Evolutionary conservation across 2,113 vertebrate genomes (phyloP).

Genomic region (Acrocephalus arundinaceus): DNA sequence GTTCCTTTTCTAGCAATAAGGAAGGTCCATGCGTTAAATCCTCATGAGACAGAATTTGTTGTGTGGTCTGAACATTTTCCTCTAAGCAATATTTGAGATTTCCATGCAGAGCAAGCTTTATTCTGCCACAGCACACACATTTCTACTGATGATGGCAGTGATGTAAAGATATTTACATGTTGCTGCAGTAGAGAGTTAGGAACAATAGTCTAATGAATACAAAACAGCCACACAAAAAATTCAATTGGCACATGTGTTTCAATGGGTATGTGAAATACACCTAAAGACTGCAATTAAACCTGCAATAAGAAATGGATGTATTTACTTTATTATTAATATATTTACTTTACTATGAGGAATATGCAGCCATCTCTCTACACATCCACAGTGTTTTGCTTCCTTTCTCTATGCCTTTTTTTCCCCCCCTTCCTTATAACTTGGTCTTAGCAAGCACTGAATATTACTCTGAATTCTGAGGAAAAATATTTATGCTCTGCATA

Average conservation of each 20-base stretch:
- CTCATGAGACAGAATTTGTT: neutral
- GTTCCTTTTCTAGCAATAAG: neutral
- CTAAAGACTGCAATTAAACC: neutral
- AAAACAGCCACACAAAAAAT: neutral
- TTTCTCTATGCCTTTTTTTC: neutral
- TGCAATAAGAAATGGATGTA: neutral
- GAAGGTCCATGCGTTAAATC: neutral
- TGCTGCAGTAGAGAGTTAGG: neutral
- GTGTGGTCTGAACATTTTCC: neutral
- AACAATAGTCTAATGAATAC: neutral
- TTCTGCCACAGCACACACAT: neutral
- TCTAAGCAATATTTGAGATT: neutral
- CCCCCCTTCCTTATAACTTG: neutral
- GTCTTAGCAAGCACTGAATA: neutral
- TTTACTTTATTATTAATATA: neutral
- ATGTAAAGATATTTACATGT: neutral
- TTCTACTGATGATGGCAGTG: neutral
- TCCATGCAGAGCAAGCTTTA: neutral
- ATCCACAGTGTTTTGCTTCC: neutral
- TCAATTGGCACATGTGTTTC: neutral
- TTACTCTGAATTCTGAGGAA: neutral
- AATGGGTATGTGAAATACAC: neutral
- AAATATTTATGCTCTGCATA: neutral
- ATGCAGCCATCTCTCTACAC: neutral
- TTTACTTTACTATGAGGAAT: neutral